Base-by-base conservation (phyloP, 2,113 vertebrate species). In the Lucifuga dentata region DNA sequence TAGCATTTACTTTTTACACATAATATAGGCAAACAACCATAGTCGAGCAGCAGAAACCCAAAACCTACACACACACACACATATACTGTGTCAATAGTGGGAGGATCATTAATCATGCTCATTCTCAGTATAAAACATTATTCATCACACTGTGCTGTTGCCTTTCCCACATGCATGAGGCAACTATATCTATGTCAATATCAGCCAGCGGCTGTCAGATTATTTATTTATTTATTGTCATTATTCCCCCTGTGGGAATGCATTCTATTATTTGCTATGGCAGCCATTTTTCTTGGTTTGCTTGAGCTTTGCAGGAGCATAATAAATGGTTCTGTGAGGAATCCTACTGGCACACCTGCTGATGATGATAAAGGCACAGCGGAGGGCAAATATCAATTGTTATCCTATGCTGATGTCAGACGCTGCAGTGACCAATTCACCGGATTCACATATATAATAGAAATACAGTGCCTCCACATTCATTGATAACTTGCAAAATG, bases 171-270 rank as follows among this genome's bases (percentile, higher is more conserved):
- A 72, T 68, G 65, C 52, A 70, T 45, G 24, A 57, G 40, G 57
- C 64, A 78, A 81, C 83, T 72, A 72, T 76, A 63, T 73, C 55
- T 51, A 66, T 82, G 79, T 81, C 81, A 78, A 72, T 81, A 72
- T 66, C 17, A 55, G 24, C 67, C 56, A 65, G 45, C 26, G 11
- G 45, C 60, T 80, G 68, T 76, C 45, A 21, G 41, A 8, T 52
- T 66, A 55, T 62, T 70, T 61, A 26, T 75, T 78, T 82, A 68
- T 72, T 72, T 79, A 38, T 39, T 44, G 50, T 40, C 64, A 49
- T 71, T 78, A 61, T 83, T 55, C 39, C 11, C 59, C 49, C 51
- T 60, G 43, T 68, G 49, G 61, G 50, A 74, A 68, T 40, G 64
- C n/a, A 50, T 84, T 32, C 24, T 15, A 57, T 76, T 79, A 65